These are phyloP conservation scores for Baryphthengus martii DNA, from an alignment of 2,113 vertebrate genomes.

Conservation along the genomic window DNA sequence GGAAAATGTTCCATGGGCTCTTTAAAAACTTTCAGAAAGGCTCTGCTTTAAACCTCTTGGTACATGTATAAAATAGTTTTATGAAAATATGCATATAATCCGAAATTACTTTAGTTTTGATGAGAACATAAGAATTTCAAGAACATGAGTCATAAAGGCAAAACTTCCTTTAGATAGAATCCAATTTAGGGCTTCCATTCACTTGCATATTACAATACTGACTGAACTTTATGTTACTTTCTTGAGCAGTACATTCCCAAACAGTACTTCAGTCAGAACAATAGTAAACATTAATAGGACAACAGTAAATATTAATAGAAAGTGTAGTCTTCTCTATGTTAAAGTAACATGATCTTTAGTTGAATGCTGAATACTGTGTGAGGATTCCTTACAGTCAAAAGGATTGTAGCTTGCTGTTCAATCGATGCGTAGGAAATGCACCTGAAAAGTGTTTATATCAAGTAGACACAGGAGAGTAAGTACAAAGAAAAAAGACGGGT, in stretches of 20 bases:
- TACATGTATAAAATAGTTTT: background rate
- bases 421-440: background rate
- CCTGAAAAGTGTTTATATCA: background rate
- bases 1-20: background rate
- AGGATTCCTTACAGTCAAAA: background rate
- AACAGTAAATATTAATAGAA: constrained; percentile 15
- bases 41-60: background rate
- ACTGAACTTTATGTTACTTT: background rate
- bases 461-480: background rate
- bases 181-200: background rate
- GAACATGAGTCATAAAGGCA: constrained; percentile 6
- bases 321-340: background rate
- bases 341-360: background rate
- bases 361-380: background rate
- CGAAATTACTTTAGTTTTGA: background rate
- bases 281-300: constrained; percentile 5
- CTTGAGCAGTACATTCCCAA: background rate
- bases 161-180: background rate
- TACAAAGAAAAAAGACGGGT: background rate
- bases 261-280: background rate
- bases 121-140: background rate
- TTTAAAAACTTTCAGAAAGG: background rate
- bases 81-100: background rate
- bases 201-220: background rate
- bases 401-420: background rate